Evolutionary conservation across 2,888 invertebrate genomes (phyloP).

Genomic region (Trichogramma dendrolimi): DNA sequence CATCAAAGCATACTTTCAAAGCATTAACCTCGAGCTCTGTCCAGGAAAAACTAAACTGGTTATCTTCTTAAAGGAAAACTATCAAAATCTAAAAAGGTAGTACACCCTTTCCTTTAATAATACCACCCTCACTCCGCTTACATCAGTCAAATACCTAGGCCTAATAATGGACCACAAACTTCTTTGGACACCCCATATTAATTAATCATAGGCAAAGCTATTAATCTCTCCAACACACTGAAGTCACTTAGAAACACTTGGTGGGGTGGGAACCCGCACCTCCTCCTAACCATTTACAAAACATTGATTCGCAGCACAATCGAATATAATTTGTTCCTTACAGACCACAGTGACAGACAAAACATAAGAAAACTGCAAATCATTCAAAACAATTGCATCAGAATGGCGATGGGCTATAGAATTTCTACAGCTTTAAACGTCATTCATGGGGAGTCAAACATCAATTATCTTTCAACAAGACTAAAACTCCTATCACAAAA

Average conservation of each 20-base stretch:
- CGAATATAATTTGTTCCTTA: background rate
- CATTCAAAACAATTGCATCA: background rate
- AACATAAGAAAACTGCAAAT: too few relatives aligned
- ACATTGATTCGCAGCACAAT: background rate
- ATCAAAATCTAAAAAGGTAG: too few relatives aligned
- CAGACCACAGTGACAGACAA: background rate
- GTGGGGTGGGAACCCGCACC: constrained; percentile 6
- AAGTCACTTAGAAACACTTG: constrained; percentile 8
- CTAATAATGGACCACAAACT: background rate
- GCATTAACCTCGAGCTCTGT: background rate
- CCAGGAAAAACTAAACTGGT: constrained; percentile 1
- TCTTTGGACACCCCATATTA: background rate
- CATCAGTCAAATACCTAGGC: constrained; percentile 2
- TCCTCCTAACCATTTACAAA: background rate
- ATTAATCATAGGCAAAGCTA: background rate
- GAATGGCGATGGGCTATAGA: constrained; percentile 5
- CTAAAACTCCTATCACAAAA: background rate
- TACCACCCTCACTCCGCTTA: background rate
- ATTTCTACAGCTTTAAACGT: background rate
- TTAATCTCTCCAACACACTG: background rate
- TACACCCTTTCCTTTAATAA: background rate
- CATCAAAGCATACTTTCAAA: background rate
- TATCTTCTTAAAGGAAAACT: constrained; percentile 4
- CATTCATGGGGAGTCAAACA: background rate
- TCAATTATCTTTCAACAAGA: background rate